phyloP scores from a whole-genome alignment of 2,113 vertebrate species.

The Chionis minor region DNA sequence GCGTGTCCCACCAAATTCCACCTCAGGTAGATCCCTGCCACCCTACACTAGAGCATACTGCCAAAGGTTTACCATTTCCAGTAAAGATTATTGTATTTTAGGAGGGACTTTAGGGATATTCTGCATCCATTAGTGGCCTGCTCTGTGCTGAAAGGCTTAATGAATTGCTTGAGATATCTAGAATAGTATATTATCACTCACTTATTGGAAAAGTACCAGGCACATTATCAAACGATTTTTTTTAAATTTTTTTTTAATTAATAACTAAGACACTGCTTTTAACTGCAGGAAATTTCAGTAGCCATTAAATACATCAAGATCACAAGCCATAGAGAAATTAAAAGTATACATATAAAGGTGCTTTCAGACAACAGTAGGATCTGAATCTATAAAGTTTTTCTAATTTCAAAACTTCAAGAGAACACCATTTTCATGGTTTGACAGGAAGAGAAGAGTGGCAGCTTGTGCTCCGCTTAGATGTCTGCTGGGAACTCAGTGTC shows the following conservation, averaged over 20 bases:
- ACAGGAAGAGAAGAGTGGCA: background rate
- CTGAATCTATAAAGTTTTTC: background rate
- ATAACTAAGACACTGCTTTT: background rate
- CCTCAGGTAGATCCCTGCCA: background rate
- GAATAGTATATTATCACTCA: background rate
- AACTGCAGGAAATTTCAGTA: background rate
- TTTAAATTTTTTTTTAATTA: background rate
- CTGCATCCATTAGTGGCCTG: background rate
- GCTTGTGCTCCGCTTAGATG: background rate
- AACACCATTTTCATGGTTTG: background rate
- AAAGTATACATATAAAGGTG: background rate
- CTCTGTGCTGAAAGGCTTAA: slow-evolving; percentile 13
- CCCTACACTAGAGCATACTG: background rate
- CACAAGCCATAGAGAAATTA: background rate
- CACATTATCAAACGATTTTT: background rate
- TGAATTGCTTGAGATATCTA: background rate
- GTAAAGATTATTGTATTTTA: slow-evolving; percentile 2
- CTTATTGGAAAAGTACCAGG: slow-evolving; percentile 5
- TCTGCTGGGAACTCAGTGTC: slow-evolving; percentile 4
- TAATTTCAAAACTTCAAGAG: background rate
- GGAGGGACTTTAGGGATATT: background rate
- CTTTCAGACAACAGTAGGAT: background rate
- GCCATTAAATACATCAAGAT: background rate
- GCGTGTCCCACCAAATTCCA: background rate
- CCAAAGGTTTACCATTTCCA: background rate